Percentiles rank a stretch among this genome's conserved stretches.
These are phyloP conservation scores for Pristionchus fissidentatus DNA, from an alignment of 2,888 invertebrate genomes.

Conservation along the genomic window DNA sequence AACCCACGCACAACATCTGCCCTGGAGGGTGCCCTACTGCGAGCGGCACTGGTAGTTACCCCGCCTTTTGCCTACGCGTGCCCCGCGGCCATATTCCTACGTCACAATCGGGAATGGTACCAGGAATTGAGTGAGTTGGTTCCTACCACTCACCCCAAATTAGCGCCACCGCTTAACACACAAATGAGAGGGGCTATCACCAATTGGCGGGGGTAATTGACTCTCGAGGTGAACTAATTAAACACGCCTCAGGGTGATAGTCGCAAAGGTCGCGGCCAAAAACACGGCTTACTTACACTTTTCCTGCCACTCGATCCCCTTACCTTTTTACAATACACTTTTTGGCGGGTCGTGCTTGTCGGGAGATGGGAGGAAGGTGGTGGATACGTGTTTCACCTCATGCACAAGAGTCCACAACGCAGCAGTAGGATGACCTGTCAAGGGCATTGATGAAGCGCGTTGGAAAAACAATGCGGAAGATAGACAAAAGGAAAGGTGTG, in stretches of 20 bases:
- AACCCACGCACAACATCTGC: too few relatives aligned
- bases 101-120: neutral
- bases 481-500: too few relatives aligned
- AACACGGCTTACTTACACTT: neutral
- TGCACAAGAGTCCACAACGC: neutral
- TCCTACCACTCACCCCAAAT: constrained; percentile 18
- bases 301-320: neutral
- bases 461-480: too few relatives aligned
- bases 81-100: neutral
- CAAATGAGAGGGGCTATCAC: too few relatives aligned
- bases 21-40: too few relatives aligned
- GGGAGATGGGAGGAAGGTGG: too few relatives aligned
- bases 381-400: constrained; percentile 8
- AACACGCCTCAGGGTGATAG: neutral
- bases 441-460: too few relatives aligned
- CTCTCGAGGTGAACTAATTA: constrained; percentile 29
- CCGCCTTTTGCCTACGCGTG: too few relatives aligned
- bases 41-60: too few relatives aligned
- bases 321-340: neutral
- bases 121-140: too few relatives aligned
- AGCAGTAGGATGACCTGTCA: constrained; percentile 31
- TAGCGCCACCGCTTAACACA: neutral
- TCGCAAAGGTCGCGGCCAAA: neutral
- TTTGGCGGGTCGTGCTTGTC: too few relatives aligned
- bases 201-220: too few relatives aligned